Conservation (phyloP, 2,797 vertebrate species). For the Macrochelys suwanniensis region DNA sequence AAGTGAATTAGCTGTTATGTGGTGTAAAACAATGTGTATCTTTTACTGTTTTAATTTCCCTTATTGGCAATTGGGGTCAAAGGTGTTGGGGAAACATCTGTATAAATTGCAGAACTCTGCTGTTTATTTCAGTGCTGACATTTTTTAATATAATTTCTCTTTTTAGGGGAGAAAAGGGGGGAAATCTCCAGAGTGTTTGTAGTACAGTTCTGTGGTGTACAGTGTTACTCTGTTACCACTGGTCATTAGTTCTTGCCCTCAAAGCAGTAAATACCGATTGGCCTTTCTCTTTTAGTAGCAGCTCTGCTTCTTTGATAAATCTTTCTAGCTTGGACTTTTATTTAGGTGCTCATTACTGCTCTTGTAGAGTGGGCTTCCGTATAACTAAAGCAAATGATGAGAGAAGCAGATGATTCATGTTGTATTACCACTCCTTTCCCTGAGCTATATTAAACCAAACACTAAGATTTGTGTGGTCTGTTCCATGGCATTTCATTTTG, state of each 20-base stretch:
- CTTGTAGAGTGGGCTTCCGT: not conserved
- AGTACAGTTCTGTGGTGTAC: not conserved
- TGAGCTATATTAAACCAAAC: not conserved
- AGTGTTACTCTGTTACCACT: not conserved
- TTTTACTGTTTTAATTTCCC: slow-evolving; percentile 31
- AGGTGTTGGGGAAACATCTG: not conserved
- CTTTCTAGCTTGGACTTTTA: not conserved
- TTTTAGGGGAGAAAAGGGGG: not conserved
- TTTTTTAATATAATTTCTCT: not conserved
- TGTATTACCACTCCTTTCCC: not conserved
- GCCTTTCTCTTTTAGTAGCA: not conserved
- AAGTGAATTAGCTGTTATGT: slow-evolving; percentile 53
- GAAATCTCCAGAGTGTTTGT: not conserved
- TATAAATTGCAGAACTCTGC: not conserved
- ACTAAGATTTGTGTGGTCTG: not conserved
- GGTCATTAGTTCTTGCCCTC: not conserved
- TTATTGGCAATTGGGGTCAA: not conserved
- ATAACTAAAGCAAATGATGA: not conserved
- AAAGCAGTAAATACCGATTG: not conserved
- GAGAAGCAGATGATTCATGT: not conserved
- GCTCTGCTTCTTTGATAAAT: not conserved
- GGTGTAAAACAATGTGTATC: slow-evolving; percentile 19
- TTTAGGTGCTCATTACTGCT: not conserved
- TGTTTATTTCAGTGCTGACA: not conserved
- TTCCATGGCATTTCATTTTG: not conserved